Evolutionary conservation across 2,888 invertebrate genomes (phyloP), one percentile per base, ranked within the genome.

Genomic region (Ormyrus thymus): DNA sequence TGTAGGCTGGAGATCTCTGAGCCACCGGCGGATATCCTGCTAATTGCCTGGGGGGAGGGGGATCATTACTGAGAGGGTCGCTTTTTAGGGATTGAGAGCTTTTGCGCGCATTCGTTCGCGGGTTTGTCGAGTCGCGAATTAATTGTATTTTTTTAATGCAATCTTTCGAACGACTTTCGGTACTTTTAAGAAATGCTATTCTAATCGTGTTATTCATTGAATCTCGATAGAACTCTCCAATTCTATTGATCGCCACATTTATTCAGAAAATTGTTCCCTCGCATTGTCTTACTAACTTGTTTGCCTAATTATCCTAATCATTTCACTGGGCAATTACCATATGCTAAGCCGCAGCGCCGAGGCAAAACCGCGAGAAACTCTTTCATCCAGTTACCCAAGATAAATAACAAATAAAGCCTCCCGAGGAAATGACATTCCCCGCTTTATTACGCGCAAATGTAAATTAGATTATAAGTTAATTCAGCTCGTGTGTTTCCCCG

Each of bases 381-480:
- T 29, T 29, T 29, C 29, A 29, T 29, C 29, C 29, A 29, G 29
- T 29, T 29, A 29, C 4, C 29, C 29, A 0, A 29, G 29, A 29
- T 29, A 29, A 43, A n/a, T 11, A 56, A 48, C 29, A 74, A 56
- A 58, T 29, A 58, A 59, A 58, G 10, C 7, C 46, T 9, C 11
- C 48, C 56, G 58, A 43, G 29, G 29, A 29, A 69, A 46, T 4
- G 10, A 50, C 1, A 15, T 11, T 59, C 43, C 2, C 43, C 11
- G 29, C 58, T 50, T 62, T 76, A 61, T 69, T 70, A 70, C 10
- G 46, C 68, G 11, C 43, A 61, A 48, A 72, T 53, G 53, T 55
- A 53, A 77, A 66, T 77, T 53, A 59, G 48, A 73, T 72, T 77
- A 46, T 29, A 61, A 65, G 64, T 64, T 53, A 45, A 70, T 29